phyloP scores from a whole-genome alignment of 2,797 vertebrate species.

The Syngnathus rostellatus region DNA sequence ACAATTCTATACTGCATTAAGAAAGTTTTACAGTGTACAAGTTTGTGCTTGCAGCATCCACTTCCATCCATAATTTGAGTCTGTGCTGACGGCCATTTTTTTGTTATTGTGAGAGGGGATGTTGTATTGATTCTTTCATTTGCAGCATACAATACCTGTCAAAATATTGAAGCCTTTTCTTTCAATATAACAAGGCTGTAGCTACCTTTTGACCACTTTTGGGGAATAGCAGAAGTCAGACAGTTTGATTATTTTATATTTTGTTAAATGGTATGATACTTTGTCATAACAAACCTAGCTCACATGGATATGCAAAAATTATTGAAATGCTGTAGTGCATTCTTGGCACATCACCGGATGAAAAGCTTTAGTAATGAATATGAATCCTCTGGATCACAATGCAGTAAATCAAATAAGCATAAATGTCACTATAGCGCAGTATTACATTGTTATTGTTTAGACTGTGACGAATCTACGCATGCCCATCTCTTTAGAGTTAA shows the following conservation, averaged over 20 bases:
- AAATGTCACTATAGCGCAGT: no score
- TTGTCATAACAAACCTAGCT: no score
- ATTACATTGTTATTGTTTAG: not conserved
- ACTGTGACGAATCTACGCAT: not conserved
- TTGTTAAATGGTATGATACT: no score
- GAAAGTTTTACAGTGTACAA: not conserved
- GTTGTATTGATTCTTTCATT: not conserved
- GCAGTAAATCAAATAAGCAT: no score
- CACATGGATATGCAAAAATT: not conserved
- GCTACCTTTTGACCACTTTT: no score
- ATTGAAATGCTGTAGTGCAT: not conserved
- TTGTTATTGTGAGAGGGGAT: not conserved
- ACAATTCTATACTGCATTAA: not conserved
- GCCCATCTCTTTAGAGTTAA: not conserved
- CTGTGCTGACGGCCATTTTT: not conserved
- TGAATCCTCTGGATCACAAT: not conserved
- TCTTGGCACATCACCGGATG: not conserved
- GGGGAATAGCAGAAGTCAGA: no score
- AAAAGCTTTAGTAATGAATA: not conserved
- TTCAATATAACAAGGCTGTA: no score
- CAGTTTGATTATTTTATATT: no score
- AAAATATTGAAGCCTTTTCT: not conserved
- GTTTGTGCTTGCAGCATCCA: not conserved
- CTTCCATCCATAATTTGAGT: not conserved
- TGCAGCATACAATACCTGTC: not conserved